These are phyloP conservation scores for Neotoxoptera formosana DNA, from an alignment of 1,140 invertebrate species.

Conservation along the genomic window DNA sequence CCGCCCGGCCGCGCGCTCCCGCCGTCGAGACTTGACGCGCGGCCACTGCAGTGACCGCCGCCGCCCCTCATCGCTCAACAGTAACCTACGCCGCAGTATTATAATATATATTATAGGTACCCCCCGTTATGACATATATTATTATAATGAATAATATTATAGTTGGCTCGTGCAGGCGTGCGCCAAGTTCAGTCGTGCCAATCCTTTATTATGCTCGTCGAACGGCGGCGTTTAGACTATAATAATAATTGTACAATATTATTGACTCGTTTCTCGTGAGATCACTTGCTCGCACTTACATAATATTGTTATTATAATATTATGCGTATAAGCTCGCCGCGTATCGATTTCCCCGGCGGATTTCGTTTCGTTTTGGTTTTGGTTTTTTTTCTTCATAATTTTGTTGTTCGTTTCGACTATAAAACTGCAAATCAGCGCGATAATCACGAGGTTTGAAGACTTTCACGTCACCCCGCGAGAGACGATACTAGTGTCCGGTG, in stretches of 20 bases:
- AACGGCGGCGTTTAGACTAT: background rate
- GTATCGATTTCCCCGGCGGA: background rate
- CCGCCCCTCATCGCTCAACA: conserved; percentile 8
- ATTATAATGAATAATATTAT: background rate
- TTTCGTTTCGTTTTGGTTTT: background rate
- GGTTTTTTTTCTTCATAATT: background rate
- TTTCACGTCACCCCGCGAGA: background rate
- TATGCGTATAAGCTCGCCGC: background rate
- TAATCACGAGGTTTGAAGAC: background rate
- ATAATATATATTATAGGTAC: no score
- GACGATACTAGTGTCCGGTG: no score
- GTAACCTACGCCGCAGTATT: background rate
- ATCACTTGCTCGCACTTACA: background rate
- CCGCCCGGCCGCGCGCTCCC: background rate
- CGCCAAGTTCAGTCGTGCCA: background rate
- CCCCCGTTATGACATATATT: background rate
- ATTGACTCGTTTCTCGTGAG: background rate
- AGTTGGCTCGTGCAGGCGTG: background rate
- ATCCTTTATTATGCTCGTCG: background rate
- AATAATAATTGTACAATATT: background rate
- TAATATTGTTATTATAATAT: background rate
- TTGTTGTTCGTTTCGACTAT: background rate
- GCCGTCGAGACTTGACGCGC: no score
- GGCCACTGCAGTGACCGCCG: no score
- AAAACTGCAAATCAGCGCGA: background rate